These are phyloP conservation scores for Echinarachnius parma DNA, from an alignment of 53 echinoderm and acorn worm genomes.

Conservation along the genomic window DNA sequence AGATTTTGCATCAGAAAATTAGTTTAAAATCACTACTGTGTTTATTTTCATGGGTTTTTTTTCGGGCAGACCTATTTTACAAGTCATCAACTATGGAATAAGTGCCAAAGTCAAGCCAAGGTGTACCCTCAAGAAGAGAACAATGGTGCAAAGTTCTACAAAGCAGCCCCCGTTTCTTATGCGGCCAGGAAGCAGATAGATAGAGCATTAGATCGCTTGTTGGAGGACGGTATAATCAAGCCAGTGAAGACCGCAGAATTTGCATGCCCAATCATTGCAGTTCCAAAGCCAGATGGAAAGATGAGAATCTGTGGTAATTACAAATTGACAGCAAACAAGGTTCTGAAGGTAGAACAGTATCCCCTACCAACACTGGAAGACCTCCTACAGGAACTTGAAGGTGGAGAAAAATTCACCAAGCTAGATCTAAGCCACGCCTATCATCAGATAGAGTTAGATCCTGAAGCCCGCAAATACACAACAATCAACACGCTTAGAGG, in stretches of 20 bases:
- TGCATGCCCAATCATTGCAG: constrained; percentile 59
- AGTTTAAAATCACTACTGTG: too few relatives aligned
- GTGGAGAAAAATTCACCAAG: constrained; percentile 51
- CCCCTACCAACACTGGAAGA: constrained; percentile 54
- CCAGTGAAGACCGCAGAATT: constrained; percentile 51
- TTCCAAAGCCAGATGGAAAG: constrained; percentile 50
- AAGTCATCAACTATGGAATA: too few relatives aligned
- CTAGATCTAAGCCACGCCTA: constrained; percentile 65
- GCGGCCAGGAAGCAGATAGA: constrained; percentile 51
- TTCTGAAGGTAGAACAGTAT: constrained; percentile 51
- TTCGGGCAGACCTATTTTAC: too few relatives aligned
- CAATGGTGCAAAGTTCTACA: constrained; percentile 37
- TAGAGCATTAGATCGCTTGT: constrained; percentile 35
- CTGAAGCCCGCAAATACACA: constrained; percentile 35
- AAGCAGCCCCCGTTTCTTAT: constrained; percentile 56
- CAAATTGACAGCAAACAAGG: constrained; percentile 54
- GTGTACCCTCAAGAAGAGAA: constrained; percentile 33
- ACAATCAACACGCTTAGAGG: constrained; percentile 69
- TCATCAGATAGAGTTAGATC: constrained; percentile 59
- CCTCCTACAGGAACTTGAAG: constrained; percentile 56
- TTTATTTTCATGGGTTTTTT: too few relatives aligned
- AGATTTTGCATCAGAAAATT: too few relatives aligned
- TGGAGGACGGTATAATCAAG: constrained; percentile 46
- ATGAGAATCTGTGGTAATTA: constrained; percentile 65
- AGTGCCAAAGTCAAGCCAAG: too few relatives aligned